Evolutionary conservation across 2,797 vertebrate genomes (phyloP), one percentile per base, ranked within the genome.

Genomic region (Syngnathus acus): DNA sequence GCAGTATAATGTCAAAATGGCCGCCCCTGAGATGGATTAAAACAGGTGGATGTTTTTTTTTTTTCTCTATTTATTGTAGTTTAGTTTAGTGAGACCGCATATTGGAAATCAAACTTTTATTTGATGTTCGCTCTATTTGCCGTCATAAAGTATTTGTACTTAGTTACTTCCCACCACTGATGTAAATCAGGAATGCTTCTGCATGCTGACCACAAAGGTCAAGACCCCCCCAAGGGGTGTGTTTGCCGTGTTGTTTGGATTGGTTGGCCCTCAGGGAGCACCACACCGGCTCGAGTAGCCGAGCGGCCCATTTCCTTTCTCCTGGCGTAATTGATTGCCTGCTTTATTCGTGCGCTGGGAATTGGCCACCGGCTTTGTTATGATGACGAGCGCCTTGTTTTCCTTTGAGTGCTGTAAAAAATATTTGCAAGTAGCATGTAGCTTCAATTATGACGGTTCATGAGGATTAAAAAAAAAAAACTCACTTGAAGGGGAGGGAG

Each of bases 251-350:
- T 67, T 72, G 64, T 77, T 77, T 72, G 79, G 72, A 81, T 80
- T 80, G 78, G 75, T 74, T 75, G 68, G 67, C 57, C 80, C 72
- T 70, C 65, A 67, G 77, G 17, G 26, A 14, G 13, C 26, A 6
- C 23, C 23, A 17, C 54, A 6, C 14, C 17, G 14, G 14, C 6
- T 37, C 4, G 74, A 75, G 72, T 75, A 68, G 70, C 19, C 32
- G 32, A 4, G 32, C 32, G 32, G 32, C 32, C 65, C 58, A 47
- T 80, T 80, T 81, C 70, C 71, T 79, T 68, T 67, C 65, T 72
- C 74, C 69, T 70, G 69, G 70, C 72, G 77, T 84, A 84, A 86
- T 85, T 86, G 80, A 86, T 81, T 74, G 81, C 68, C 69, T 73
- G 64, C 79, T 83, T 83, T 79, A 84, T 80, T 79, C 70, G 68